These are phyloP conservation scores for Mesorhabditis spiculigera DNA, from an alignment of 2,888 invertebrate genomes.

Conservation along the genomic window DNA sequence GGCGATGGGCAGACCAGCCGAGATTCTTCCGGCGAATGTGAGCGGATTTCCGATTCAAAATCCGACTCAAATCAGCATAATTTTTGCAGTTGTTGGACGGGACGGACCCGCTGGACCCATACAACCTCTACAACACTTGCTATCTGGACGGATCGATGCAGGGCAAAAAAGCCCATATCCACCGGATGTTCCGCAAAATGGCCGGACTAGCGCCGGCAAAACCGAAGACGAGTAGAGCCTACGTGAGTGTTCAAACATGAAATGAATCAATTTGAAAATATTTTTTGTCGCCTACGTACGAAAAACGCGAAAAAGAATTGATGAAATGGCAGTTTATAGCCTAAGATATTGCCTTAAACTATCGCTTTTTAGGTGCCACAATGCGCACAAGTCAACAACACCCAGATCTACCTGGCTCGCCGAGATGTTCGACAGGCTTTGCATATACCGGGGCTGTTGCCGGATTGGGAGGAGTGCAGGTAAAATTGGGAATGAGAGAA, in stretches of 20 bases:
- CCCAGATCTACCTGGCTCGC: constrained; percentile 30
- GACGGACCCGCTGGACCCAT: constrained; percentile 36
- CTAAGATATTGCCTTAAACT: not conserved
- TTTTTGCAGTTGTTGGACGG: constrained; percentile 23
- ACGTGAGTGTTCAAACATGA: too few relatives aligned
- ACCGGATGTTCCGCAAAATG: constrained; percentile 13
- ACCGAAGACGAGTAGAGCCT: constrained; percentile 1
- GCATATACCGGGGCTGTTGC: constrained; percentile 35
- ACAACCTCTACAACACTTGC: constrained; percentile 37
- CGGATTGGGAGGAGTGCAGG: constrained; percentile 39
- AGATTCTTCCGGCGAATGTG: too few relatives aligned
- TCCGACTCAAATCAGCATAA: too few relatives aligned
- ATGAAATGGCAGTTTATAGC: too few relatives aligned
- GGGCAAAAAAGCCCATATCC: constrained; percentile 21
- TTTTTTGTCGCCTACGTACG: too few relatives aligned
- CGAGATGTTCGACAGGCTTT: constrained; percentile 35
- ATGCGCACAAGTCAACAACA: constrained; percentile 36
- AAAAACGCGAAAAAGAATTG: too few relatives aligned
- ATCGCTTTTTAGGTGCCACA: constrained; percentile 23
- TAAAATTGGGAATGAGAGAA: not conserved
- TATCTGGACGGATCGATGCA: constrained; percentile 23
- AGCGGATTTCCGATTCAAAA: too few relatives aligned
- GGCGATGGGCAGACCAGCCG: too few relatives aligned
- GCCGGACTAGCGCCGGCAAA: constrained; percentile 22
- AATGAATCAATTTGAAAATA: too few relatives aligned